Base-by-base conservation (phyloP, 2,888 invertebrate genomes). In the Chelonus formosanus region DNA sequence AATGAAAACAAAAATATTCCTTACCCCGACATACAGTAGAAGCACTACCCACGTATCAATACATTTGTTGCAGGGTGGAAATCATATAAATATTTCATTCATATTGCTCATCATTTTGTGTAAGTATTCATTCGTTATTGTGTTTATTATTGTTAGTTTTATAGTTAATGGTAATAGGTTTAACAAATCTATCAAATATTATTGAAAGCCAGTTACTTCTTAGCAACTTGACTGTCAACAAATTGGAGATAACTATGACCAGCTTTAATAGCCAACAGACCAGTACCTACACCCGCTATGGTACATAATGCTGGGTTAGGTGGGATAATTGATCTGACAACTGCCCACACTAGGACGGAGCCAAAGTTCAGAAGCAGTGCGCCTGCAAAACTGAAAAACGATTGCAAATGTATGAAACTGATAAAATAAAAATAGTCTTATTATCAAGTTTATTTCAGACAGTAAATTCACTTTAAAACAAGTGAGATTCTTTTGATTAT, bases 311-410 rank as follows among this genome's bases (percentile, higher is more conserved):
- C 82, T 50, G 90, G 89, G 80, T 90, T 89, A 72, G 90, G 88
- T 0, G 94, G 93, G 54, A 96, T 86, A 45, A 93, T 86, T 73
- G 92, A 92, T 79, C 95, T 90, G 48, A 94, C 85, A 45, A 96
- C 90, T 5, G 96, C 96, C 93, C 96, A 96, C 70, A 92, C 85
- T 65, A 97, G 88, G 55, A 96, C 92, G 0, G 96, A 95, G 8
- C 97, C 96, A 79, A 97, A 90, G 71, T 94, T 94, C 87, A 96
- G 93, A 32, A 96, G 87, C 6, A 93, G 87, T 53, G 94, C 91
- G 60, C 93, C 93, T 67, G 92, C 86, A 50, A 84, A 83, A 83
- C 89, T 88, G 76, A 65, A 83, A 84, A 70, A 48, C n/a, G 0
- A n/a, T 4, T 10, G 5, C 3, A 20, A 48, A 48, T 4, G 5